A percentile compares a stretch with the other conserved stretches of the same genome.
These are phyloP conservation scores for Trypoxylon attenuatum DNA, from an alignment of 2,888 invertebrate species.

Conservation along the genomic window DNA sequence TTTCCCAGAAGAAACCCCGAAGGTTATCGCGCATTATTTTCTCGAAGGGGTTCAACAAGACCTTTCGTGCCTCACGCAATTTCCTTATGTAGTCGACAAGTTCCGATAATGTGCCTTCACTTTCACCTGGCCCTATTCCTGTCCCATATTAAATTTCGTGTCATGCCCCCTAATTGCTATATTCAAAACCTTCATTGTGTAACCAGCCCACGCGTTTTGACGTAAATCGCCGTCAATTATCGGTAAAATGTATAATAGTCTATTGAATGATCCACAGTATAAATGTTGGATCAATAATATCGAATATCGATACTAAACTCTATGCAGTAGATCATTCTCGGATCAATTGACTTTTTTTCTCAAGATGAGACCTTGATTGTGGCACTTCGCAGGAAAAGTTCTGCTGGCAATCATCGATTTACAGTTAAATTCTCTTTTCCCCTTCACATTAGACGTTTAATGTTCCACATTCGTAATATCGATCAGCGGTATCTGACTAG, in stretches of 20 bases:
- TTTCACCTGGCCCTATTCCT: neutral
- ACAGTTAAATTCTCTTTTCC: conserved; percentile 1
- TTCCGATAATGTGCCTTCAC: neutral
- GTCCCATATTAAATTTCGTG: neutral
- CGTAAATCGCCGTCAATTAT: no score
- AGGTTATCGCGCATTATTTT: neutral
- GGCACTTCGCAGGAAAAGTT: neutral
- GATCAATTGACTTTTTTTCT: no score
- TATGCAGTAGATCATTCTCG: no score
- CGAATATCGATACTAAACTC: neutral
- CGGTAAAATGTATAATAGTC: no score
- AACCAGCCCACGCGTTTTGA: no score
- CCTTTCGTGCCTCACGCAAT: conserved; percentile 13
- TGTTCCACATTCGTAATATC: conserved; percentile 45
- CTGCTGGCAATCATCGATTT: conserved; percentile 10
- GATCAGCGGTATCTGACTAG: conserved; percentile 38
- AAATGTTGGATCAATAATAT: neutral
- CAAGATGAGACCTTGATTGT: no score
- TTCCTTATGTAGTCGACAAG: neutral
- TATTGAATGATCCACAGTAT: neutral
- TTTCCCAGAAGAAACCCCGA: neutral
- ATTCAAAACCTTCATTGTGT: no score
- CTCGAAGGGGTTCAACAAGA: neutral
- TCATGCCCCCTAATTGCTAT: no score
- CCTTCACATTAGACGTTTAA: conserved; percentile 29